Conservation (phyloP, 2,888 invertebrate genomes). For the Drosophila differens region DNA sequence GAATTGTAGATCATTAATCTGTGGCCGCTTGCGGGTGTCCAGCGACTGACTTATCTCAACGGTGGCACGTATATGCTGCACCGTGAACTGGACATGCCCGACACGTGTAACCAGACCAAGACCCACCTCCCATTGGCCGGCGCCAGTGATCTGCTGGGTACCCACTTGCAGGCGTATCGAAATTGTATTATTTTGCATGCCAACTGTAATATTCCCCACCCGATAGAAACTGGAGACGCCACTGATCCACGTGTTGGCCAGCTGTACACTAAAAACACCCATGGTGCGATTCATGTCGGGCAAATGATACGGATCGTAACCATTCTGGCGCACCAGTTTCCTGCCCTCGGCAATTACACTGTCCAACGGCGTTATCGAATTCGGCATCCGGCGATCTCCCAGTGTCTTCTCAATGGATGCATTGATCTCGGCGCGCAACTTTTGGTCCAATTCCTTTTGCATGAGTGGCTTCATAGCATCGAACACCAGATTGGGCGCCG, state of each 20-base stretch:
- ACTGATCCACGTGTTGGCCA: slow-evolving; percentile 91
- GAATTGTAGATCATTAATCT: slow-evolving; percentile 90
- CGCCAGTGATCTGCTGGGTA: slow-evolving; percentile 91
- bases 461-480: slow-evolving; percentile 95
- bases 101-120: slow-evolving; percentile 89
- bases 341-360: slow-evolving; percentile 92
- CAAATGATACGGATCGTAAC: slow-evolving; percentile 91
- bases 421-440: slow-evolving; percentile 91
- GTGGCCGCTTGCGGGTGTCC: slow-evolving; percentile 90
- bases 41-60: slow-evolving; percentile 90
- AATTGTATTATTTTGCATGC: slow-evolving; percentile 90
- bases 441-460: slow-evolving; percentile 91
- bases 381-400: slow-evolving; percentile 90
- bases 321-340: slow-evolving; percentile 88
- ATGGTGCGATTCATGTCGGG: slow-evolving; percentile 90
- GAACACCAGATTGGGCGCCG: slow-evolving; percentile 92
- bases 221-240: slow-evolving; percentile 93
- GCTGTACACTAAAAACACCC: slow-evolving; percentile 89
- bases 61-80: slow-evolving; percentile 91
- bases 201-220: slow-evolving; percentile 91
- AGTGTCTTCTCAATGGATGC: slow-evolving; percentile 90
- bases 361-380: slow-evolving; percentile 94
- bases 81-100: slow-evolving; percentile 91
- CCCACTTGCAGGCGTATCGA: slow-evolving; percentile 89
- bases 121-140: slow-evolving; percentile 92